A percentile compares a stretch with the other conserved stretches of the same genome.
Evolutionary conservation across 2,888 invertebrate genomes (phyloP).

Genomic region (Aspidapion aeneum): DNA sequence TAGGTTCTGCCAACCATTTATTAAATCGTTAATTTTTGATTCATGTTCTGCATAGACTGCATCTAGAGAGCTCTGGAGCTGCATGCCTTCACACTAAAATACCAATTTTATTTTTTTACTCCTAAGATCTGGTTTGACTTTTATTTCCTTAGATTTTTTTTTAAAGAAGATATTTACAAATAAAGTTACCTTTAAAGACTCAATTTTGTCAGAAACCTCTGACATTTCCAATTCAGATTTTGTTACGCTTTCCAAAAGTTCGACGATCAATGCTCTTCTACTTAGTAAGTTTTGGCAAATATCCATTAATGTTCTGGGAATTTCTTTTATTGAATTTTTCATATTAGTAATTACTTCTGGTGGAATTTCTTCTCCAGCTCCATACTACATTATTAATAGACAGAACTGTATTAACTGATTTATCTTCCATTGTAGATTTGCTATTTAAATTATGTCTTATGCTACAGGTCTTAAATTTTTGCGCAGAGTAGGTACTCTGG

Average conservation of each 20-base stretch:
- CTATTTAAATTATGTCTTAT: too few species aligned
- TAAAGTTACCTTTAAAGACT: conserved; percentile 25
- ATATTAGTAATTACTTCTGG: conserved; percentile 29
- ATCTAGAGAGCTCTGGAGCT: conserved; percentile 37
- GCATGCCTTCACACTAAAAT: conserved; percentile 32
- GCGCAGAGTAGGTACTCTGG: too few species aligned
- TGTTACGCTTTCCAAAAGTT: conserved; percentile 36
- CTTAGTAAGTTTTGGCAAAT: conserved; percentile 40
- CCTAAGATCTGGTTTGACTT: too few species aligned
- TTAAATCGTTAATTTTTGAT: conserved; percentile 34
- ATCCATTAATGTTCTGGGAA: conserved; percentile 38
- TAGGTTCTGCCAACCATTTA: conserved; percentile 35
- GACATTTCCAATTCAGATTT: conserved; percentile 33
- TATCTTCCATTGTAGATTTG: background rate
- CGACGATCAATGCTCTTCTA: conserved; percentile 36
- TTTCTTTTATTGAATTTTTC: conserved; percentile 40
- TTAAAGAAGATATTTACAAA: background rate
- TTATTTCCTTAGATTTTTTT: too few species aligned
- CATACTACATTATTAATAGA: conserved; percentile 11
- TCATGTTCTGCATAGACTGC: conserved; percentile 35
- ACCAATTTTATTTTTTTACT: conserved; percentile 22
- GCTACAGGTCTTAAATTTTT: too few species aligned
- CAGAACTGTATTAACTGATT: conserved; percentile 14
- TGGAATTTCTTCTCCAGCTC: conserved; percentile 19
- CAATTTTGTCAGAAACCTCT: conserved; percentile 34